Base-by-base conservation (phyloP, 1,140 invertebrate species). In the Lineus longissimus region DNA sequence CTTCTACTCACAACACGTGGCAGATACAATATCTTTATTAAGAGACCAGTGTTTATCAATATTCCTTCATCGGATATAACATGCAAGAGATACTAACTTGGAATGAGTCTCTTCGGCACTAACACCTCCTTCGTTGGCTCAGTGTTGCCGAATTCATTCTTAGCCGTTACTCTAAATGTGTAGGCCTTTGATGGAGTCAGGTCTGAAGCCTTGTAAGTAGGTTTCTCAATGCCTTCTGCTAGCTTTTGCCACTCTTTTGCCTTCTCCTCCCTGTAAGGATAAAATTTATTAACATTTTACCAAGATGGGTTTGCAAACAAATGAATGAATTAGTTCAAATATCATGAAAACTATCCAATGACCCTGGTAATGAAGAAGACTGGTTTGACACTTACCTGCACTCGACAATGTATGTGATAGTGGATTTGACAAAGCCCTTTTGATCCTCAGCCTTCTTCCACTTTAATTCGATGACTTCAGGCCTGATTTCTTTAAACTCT, bases 111-210 rank as follows among this genome's bases (percentile, higher is more conserved):
- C 25, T 71, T 70, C 6, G 72, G 72, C 19, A 78, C 63, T 27
- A 65, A 62, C 1, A 69, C 68, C 36, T 71, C 59, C 55, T 68
- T 59, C 1, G 75, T 77, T 15, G 78, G 79, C 59, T 70, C 62
- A 54, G 74, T 77, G 30, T 70, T 63, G 11, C 78, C 79, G 60
- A 65, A 78, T 25, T 97, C 93, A 84, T 98, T 99, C 78, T 98
- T 95, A 30, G 97, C 96, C 56, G 92, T 86, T 0, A 98, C 86
- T 55, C 95, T 87, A 86, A 98, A 98, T 66, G 97, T 93, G 79
- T 98, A 98, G 33, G 33, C 33, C 15, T 36, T 36, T 4, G 33
- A 4, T 4, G 33, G 33, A 7, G 33, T 36, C 6, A 36, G 33
- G 15, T 36, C 33, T 36, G 33, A 36, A 4, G 33, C 33, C 33